phyloP scores from a whole-genome alignment of 2,797 vertebrate genomes.

The Nothura maculosa region DNA sequence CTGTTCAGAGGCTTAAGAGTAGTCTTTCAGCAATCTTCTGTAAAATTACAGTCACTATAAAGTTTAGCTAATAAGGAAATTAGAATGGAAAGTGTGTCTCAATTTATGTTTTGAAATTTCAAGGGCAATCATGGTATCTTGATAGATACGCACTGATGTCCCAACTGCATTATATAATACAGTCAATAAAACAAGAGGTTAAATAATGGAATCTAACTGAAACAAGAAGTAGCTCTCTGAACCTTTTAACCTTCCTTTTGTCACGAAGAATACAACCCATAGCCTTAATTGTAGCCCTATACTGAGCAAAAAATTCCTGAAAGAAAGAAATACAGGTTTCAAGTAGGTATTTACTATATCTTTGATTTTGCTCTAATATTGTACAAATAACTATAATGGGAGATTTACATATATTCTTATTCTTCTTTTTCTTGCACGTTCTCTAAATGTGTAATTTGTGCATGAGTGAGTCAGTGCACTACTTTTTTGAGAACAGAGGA shows the following conservation, averaged over 20 bases:
- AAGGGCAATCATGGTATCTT: background rate
- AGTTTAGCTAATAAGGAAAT: background rate
- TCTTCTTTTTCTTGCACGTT: background rate
- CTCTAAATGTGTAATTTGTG: background rate
- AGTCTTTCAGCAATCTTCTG: background rate
- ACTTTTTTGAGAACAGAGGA: background rate
- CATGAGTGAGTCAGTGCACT: background rate
- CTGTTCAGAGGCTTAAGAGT: background rate
- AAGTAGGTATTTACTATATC: background rate
- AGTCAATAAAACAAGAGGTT: background rate
- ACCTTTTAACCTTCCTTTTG: background rate
- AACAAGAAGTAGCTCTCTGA: background rate
- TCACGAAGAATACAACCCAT: background rate
- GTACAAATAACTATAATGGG: background rate
- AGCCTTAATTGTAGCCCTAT: background rate
- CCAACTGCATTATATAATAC: background rate
- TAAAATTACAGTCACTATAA: background rate
- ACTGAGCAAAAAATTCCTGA: background rate
- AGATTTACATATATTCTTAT: background rate
- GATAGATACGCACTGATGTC: background rate
- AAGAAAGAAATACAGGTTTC: background rate
- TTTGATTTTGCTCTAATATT: background rate
- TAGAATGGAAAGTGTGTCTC: background rate
- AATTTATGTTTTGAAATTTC: constrained; percentile 2
- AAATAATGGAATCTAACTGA: background rate